Percentiles rank a stretch among this genome's conserved stretches.
phyloP scores from a whole-genome alignment of 2,113 vertebrate species.

The Syrrhaptes paradoxus region DNA sequence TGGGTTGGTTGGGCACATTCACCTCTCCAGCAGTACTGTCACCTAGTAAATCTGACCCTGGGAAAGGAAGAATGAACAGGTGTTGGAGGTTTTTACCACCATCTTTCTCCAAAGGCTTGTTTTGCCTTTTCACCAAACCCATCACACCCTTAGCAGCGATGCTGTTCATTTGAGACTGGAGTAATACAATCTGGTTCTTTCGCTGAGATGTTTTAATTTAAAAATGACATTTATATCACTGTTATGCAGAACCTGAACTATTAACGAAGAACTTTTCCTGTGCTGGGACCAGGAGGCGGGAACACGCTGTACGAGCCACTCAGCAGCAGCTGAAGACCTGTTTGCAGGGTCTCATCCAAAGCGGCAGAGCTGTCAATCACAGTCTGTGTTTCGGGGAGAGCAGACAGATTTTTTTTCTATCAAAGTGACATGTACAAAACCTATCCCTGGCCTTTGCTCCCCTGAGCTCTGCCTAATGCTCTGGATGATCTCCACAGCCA shows the following conservation, averaged over 20 bases:
- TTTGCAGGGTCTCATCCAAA: background rate
- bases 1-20: background rate
- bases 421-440: background rate
- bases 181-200: background rate
- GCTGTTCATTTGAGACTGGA: background rate
- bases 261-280: background rate
- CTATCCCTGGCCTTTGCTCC: background rate
- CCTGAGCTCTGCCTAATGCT: background rate
- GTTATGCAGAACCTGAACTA: fast-evolving
- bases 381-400: background rate
- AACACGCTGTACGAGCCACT: background rate
- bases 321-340: background rate
- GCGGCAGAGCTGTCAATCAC: background rate
- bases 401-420: background rate
- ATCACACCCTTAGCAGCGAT: background rate
- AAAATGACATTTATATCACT: background rate
- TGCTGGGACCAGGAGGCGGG: background rate
- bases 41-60: background rate
- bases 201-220: background rate
- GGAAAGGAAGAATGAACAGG: background rate
- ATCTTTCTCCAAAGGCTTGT: background rate
- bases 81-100: background rate
- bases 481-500: background rate
- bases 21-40: background rate
- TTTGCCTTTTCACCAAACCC: background rate